Evolutionary conservation across 2,888 invertebrate genomes (phyloP), one percentile per base, ranked within the genome.

Genomic region (Tipula vernalis): DNA sequence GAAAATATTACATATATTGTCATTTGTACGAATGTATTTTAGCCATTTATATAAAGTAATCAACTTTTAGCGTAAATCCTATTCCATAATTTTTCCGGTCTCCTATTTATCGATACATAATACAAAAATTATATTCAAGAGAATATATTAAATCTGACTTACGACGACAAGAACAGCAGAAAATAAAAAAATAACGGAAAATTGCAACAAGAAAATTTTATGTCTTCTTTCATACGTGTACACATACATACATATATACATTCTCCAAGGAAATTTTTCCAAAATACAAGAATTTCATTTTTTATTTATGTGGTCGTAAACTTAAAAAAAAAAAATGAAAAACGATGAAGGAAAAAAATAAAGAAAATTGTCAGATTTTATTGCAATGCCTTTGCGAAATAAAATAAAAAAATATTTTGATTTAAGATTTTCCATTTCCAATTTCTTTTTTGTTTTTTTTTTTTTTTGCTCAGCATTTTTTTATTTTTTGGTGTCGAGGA

Each of bases 301-400:
- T 71, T 71, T 71, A 71, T 71, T 71, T 71, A 71, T 71, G 71
- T 28, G 71, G 71, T 71, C 28, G 71, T 71, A 15, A 51, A 51
- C 51, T 51, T 15, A 15, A 51, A 51, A 51, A 15, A 15, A 15
- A 51, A 51, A 15, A 71, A 71, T 71, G 71, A 71, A 71, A 71
- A 71, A 71, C 71, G 71, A 71, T 28, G 71, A 71, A 71, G 71
- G 71, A 71, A 71, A 28, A 71, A 71, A 71, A 71, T 71, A 71
- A 71, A 71, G 71, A 71, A 71, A 71, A 71, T 71, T 71, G 71
- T 71, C 71, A 71, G 71, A 71, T 71, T 71, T 71, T 71, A 71
- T 71, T 71, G 71, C 71, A 71, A 71, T 71, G 71, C 71, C 71
- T 71, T 71, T 71, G 71, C 71, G 71, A 71, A 71, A 71, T 71